phyloP scores from a whole-genome alignment of 2,113 vertebrate species.

The Fukomys damarensis region DNA sequence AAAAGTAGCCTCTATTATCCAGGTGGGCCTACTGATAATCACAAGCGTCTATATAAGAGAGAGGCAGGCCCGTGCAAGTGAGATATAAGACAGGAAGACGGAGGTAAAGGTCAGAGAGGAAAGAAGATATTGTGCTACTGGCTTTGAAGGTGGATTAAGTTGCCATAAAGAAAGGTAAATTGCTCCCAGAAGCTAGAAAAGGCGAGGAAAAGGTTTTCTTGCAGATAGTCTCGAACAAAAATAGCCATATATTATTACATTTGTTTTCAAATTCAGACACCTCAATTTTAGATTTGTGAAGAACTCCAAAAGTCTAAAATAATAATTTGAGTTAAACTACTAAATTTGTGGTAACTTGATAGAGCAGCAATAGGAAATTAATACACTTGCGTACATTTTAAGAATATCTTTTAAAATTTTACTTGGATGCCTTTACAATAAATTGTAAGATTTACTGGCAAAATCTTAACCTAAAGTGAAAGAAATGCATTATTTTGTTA shows the following conservation, averaged over 20 bases:
- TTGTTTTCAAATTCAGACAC: background rate
- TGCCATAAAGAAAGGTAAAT: too few relatives aligned
- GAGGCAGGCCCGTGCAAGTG: background rate
- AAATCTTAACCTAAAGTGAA: background rate
- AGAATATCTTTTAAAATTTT: conserved; percentile 43
- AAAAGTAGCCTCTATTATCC: background rate
- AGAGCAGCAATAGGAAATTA: background rate
- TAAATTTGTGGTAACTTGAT: background rate
- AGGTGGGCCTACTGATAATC: background rate
- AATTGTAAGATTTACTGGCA: background rate
- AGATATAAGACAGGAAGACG: background rate
- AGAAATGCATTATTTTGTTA: conserved; percentile 19
- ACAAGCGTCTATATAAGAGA: background rate
- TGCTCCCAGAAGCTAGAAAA: background rate
- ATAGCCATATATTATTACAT: background rate
- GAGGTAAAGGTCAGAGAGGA: background rate
- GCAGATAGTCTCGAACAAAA: background rate
- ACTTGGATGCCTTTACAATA: background rate
- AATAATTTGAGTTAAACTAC: background rate
- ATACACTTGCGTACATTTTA: background rate
- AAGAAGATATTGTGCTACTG: background rate
- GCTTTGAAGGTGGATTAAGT: background rate
- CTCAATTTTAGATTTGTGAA: background rate
- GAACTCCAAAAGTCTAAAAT: background rate
- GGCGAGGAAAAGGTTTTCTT: background rate